phyloP scores from a whole-genome alignment of 2,797 vertebrate genomes.

The Silurus aristotelis region DNA sequence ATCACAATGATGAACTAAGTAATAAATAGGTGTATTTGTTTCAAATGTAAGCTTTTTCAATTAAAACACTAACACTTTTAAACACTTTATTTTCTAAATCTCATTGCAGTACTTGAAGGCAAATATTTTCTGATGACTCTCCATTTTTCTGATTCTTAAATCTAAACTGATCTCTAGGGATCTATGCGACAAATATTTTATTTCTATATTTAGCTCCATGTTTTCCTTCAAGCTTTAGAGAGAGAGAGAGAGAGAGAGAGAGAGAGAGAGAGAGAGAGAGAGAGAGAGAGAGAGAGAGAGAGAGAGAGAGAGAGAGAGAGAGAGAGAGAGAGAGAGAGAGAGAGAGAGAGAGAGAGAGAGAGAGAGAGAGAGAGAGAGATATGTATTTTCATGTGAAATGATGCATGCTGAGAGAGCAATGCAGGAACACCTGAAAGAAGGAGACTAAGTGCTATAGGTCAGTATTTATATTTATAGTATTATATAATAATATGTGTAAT shows the following conservation, averaged over 20 bases:
- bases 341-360: too few species aligned
- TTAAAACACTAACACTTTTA: not conserved
- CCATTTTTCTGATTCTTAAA: not conserved
- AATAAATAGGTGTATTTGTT: not conserved
- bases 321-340: too few species aligned
- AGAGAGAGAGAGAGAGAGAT: not conserved
- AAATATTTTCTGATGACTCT: not conserved
- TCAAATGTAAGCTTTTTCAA: not conserved
- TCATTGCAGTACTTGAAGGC: not conserved
- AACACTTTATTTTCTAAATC: not conserved
- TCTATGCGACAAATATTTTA: not conserved
- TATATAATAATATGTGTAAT: not conserved
- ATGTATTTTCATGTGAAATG: slow-evolving; percentile 33
- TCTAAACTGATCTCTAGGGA: not conserved
- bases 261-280: too few species aligned
- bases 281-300: not conserved
- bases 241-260: too few species aligned
- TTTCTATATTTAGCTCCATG: not conserved
- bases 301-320: too few species aligned
- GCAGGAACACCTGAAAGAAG: not conserved
- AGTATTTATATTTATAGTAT: not conserved
- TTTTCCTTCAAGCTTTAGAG: not conserved
- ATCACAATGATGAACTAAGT: not conserved
- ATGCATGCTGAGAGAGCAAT: slow-evolving; percentile 22
- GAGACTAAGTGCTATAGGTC: not conserved